Evolutionary conservation across 2,113 vertebrate species (phyloP).

Genomic region (Vidua chalybeata): DNA sequence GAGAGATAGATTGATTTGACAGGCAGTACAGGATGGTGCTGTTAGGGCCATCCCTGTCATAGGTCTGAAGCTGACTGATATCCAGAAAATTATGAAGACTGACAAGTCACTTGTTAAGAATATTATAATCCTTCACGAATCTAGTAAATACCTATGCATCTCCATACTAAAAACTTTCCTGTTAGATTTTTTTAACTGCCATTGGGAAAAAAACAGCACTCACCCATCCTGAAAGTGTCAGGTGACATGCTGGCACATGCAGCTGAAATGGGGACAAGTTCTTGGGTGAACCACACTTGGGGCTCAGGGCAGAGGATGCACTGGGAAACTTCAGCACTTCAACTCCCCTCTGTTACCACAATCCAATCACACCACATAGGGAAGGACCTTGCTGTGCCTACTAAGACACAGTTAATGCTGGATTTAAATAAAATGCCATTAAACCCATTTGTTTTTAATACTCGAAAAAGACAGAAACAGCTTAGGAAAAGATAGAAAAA

Average conservation of each 20-base stretch:
- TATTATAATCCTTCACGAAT: background rate
- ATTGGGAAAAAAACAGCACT: background rate
- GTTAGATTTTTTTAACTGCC: background rate
- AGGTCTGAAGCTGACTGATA: background rate
- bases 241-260: rapidly evolving
- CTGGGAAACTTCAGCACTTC: background rate
- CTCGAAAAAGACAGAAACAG: rapidly evolving
- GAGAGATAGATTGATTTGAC: background rate
- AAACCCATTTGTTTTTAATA: background rate
- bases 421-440: background rate
- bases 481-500: background rate
- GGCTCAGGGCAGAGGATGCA: background rate
- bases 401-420: background rate
- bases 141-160: background rate
- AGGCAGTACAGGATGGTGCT: background rate
- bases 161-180: background rate
- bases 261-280: background rate
- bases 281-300: background rate
- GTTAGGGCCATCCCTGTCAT: background rate
- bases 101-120: background rate
- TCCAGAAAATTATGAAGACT: background rate
- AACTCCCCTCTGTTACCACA: background rate
- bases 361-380: background rate
- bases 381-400: background rate
- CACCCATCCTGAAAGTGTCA: background rate